These are phyloP conservation scores for Guaruba guarouba DNA, from an alignment of 2,113 vertebrate species.

Conservation along the genomic window DNA sequence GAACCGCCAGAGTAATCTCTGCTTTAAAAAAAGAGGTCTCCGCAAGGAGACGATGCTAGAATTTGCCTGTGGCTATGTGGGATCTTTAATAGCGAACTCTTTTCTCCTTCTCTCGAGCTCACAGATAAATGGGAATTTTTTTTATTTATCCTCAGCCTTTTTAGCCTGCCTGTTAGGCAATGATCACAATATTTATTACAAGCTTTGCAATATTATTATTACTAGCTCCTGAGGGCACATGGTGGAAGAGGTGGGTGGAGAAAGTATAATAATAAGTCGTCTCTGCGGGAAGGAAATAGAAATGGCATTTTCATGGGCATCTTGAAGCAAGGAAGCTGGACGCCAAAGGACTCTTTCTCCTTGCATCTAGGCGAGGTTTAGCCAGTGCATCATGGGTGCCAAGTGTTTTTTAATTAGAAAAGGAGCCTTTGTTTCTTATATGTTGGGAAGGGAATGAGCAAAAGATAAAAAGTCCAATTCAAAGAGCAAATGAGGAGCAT, in stretches of 20 bases:
- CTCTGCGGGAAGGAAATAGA: neutral
- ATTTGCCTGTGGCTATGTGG: slow-evolving; percentile 80
- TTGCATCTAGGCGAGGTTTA: neutral
- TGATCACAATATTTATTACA: slow-evolving; percentile 68
- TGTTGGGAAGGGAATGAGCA: neutral
- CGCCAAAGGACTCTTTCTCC: neutral
- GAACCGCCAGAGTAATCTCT: slow-evolving; percentile 79
- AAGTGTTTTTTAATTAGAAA: neutral
- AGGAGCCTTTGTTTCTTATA: neutral
- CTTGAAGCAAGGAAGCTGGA: neutral
- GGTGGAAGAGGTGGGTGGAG: slow-evolving; percentile 11
- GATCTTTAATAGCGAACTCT: slow-evolving; percentile 77
- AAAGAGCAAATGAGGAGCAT: neutral
- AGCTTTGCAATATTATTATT: slow-evolving; percentile 32
- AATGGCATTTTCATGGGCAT: neutral
- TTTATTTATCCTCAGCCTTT: slow-evolving; percentile 71
- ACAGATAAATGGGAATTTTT: slow-evolving; percentile 70
- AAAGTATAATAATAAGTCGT: neutral
- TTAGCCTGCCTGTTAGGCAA: slow-evolving; percentile 65
- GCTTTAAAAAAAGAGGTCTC: slow-evolving; percentile 70
- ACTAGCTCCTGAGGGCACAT: slow-evolving; percentile 50
- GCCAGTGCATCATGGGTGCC: neutral
- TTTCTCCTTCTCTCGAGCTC: slow-evolving; percentile 41
- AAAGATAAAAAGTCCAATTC: neutral
- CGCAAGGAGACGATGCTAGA: slow-evolving; percentile 69